These are phyloP conservation scores for Aromia moschata DNA, from an alignment of 2,888 invertebrate genomes.

Conservation along the genomic window DNA sequence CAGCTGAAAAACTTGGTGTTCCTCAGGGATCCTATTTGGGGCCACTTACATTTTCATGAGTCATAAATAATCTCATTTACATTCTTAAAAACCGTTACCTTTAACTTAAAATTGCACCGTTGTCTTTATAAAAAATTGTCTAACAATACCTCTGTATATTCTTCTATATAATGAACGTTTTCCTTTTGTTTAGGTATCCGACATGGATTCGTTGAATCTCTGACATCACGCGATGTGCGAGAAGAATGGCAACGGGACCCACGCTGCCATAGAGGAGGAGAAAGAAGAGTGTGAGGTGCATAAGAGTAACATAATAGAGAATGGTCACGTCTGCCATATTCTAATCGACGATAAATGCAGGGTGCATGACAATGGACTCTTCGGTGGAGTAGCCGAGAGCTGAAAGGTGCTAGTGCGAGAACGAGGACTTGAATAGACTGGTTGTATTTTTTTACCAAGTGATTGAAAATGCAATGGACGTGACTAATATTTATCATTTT, in stretches of 20 bases:
- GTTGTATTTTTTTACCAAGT: conserved; percentile 3
- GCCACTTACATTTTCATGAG: not conserved
- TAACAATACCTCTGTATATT: not conserved
- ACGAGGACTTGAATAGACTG: not conserved
- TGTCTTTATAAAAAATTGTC: too few species aligned
- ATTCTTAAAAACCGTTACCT: not conserved
- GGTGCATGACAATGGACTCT: conserved; percentile 44
- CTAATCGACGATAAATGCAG: conserved; percentile 46
- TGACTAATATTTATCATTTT: too few species aligned
- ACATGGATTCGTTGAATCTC: conserved; percentile 53
- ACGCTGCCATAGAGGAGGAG: conserved; percentile 18
- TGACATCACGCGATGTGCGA: conserved; percentile 56
- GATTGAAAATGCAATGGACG: not conserved
- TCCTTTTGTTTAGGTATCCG: conserved; percentile 42
- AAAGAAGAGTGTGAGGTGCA: conserved; percentile 43
- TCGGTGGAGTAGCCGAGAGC: conserved; percentile 38
- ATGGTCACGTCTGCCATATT: conserved; percentile 51
- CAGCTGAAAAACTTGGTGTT: not conserved
- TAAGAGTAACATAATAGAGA: conserved; percentile 45
- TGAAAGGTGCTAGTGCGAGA: conserved; percentile 35
- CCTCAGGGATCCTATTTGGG: not conserved
- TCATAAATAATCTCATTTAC: not conserved
- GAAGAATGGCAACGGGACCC: conserved; percentile 42
- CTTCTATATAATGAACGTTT: conserved; percentile 1
- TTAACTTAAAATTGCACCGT: too few species aligned